Percentiles rank a stretch among this genome's conserved stretches.
Conservation (phyloP, 1,140 invertebrate species). For the Caenorhabditis elegans region DNA sequence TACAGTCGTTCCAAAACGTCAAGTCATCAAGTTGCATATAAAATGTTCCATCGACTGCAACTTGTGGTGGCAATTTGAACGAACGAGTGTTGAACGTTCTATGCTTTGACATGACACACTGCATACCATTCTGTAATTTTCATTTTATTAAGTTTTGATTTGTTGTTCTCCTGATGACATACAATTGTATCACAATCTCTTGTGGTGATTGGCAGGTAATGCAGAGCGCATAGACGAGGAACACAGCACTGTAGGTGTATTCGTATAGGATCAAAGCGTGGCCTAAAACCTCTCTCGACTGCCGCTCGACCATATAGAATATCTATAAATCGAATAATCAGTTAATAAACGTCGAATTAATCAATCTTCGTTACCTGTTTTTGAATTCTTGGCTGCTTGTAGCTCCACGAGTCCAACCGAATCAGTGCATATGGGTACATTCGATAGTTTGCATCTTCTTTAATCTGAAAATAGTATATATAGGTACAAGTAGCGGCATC, state of each 20-base stretch:
- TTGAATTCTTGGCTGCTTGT: slow-evolving; percentile 18
- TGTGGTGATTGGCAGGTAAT: background rate
- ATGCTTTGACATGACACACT: background rate
- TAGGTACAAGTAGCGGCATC: background rate
- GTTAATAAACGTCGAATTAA: background rate
- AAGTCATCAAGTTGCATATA: background rate
- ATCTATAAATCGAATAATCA: background rate
- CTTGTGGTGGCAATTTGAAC: background rate
- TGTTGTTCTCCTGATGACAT: background rate
- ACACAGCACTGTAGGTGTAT: background rate
- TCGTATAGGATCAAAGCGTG: slow-evolving; percentile 45
- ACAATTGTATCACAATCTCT: background rate
- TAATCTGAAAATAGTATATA: background rate
- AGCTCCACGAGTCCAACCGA: slow-evolving; percentile 11
- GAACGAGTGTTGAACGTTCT: background rate
- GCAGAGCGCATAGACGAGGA: background rate
- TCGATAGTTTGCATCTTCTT: slow-evolving; percentile 27
- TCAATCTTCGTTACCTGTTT: background rate
- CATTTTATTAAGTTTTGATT: background rate
- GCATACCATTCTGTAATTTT: background rate
- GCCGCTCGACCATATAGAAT: slow-evolving; percentile 38
- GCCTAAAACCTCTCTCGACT: slow-evolving; percentile 14
- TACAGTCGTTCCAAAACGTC: slow-evolving; percentile 20
- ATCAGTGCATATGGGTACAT: slow-evolving; percentile 19
- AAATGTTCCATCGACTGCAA: background rate